Conservation (phyloP, 2,113 vertebrate species). For the Sarotherodon lohbergeri region DNA sequence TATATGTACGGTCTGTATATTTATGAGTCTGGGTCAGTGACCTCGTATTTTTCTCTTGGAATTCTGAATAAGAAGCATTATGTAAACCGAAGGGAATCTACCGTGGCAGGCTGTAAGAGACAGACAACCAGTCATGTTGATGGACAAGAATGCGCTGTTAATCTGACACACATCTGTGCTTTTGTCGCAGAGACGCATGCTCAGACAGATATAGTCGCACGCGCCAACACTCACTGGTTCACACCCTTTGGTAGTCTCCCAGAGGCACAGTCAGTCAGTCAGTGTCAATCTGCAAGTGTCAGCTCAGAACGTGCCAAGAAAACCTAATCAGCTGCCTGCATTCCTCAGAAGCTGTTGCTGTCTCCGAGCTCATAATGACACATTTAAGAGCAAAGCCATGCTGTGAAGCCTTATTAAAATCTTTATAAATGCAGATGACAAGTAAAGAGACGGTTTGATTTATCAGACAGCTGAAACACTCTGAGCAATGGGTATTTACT, state of each 20-base stretch:
- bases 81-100: not conserved
- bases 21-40: not conserved
- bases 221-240: conserved; percentile 13
- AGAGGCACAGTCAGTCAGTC: conserved; percentile 45
- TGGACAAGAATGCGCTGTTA: conserved; percentile 41
- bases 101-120: conserved; percentile 8
- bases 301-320: conserved; percentile 6
- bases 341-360: conserved; percentile 7
- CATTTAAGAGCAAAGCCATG: conserved; percentile 2
- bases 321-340: conserved; percentile 17
- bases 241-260: conserved; percentile 36
- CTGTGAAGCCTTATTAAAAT: not conserved
- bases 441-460: not conserved
- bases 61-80: not conserved
- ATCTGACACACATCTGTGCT: conserved; percentile 34
- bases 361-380: conserved; percentile 2
- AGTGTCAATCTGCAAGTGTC: conserved; percentile 45
- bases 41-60: not conserved
- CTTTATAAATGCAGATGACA: not conserved
- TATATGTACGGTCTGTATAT: not conserved
- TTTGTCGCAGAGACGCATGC: conserved; percentile 32
- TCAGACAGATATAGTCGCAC: conserved; percentile 36
- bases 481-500: not conserved
- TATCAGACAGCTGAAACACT: not conserved
- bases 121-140: conserved; percentile 7